phyloP scores from a whole-genome alignment of 2,113 vertebrate genomes.

The Struthidea cinerea region DNA sequence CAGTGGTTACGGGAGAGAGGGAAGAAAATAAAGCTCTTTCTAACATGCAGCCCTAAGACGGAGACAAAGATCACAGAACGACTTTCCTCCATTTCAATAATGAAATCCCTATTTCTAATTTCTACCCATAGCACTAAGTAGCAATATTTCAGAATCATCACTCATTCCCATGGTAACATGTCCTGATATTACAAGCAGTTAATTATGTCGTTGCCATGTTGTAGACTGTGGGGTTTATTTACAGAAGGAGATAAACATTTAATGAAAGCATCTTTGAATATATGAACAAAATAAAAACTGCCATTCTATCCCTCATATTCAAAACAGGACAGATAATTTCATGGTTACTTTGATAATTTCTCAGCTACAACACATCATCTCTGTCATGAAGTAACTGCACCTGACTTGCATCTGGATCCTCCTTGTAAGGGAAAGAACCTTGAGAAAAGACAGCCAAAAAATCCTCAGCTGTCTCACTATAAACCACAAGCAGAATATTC shows the following conservation, averaged over 20 bases:
- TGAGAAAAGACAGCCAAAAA: not conserved
- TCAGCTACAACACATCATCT: not conserved
- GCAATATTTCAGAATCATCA: conserved; percentile 3
- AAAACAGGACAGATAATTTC: not conserved
- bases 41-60: not conserved
- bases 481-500: not conserved
- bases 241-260: conserved; percentile 22
- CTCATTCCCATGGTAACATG: conserved; percentile 60
- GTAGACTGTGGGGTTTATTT: not conserved
- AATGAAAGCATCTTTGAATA: conserved; percentile 43
- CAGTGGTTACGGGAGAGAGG: not conserved
- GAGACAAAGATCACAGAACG: not conserved
- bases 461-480: not conserved
- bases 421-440: not conserved
- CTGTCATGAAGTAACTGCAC: not conserved
- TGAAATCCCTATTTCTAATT: not conserved
- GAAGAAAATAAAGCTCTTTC: not conserved
- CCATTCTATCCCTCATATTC: not conserved
- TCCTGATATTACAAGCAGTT: conserved; percentile 19
- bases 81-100: not conserved
- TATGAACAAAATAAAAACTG: conserved; percentile 34
- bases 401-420: not conserved
- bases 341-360: not conserved
- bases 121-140: not conserved
- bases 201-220: conserved; percentile 37